Conservation (phyloP, 2,888 invertebrate genomes). For the Lochmaea crataegi region DNA sequence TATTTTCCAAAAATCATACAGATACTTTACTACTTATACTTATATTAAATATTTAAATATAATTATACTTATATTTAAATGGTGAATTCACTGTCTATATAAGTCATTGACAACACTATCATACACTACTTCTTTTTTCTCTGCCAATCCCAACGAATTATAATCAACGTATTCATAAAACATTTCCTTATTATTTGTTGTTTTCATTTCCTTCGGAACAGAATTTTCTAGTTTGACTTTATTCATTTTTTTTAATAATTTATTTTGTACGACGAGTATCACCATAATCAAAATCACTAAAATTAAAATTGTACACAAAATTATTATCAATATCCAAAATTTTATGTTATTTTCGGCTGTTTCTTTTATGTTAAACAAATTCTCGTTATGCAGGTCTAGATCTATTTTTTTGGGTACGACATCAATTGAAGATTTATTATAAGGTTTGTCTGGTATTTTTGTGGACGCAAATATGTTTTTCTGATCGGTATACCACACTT, state of each 20-base stretch:
- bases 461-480: not conserved
- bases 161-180: constrained; percentile 1
- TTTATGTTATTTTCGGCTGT: too few species aligned
- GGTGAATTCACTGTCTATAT: not conserved
- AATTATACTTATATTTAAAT: too few species aligned
- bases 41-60: too few species aligned
- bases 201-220: not conserved
- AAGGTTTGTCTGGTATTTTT: not conserved
- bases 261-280: not conserved
- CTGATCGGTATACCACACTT: not conserved
- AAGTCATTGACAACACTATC: not conserved
- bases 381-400: too few species aligned
- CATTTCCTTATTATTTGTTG: not conserved
- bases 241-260: not conserved
- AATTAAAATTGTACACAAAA: not conserved
- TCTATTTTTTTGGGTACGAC: not conserved
- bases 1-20: too few species aligned
- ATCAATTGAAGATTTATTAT: not conserved
- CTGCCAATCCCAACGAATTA: not conserved
- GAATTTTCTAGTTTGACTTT: not conserved
- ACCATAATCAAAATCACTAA: not conserved
- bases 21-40: too few species aligned
- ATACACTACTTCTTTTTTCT: not conserved
- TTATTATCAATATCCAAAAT: not conserved
- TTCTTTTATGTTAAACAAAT: too few species aligned